Evolutionary conservation across 2,797 vertebrate species (phyloP).

Genomic region (Sciurus carolinensis): DNA sequence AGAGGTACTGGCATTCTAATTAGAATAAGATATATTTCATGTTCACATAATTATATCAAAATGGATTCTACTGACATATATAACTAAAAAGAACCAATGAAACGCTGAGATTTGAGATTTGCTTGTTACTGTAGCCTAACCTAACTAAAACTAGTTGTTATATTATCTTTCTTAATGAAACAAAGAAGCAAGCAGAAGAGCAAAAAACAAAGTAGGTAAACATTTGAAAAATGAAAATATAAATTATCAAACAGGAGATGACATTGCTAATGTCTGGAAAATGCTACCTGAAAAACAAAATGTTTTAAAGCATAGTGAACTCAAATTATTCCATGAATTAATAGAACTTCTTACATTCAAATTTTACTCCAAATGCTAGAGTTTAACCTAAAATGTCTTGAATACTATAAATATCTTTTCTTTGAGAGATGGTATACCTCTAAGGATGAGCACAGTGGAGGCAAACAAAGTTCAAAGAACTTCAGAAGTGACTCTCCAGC

Average conservation of each 20-base stretch:
- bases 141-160: background rate
- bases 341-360: background rate
- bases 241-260: background rate
- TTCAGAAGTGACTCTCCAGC: background rate
- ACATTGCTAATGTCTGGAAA: background rate
- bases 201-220: background rate
- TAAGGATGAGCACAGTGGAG: background rate
- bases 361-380: background rate
- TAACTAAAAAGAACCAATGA: too few species aligned
- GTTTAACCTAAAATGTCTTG: background rate
- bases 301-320: background rate
- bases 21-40: too few species aligned
- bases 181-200: background rate
- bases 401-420: background rate
- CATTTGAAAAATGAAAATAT: background rate
- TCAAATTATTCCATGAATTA: background rate
- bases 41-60: too few species aligned
- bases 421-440: background rate
- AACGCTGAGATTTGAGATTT: background rate
- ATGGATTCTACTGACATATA: too few species aligned
- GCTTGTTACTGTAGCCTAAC: background rate
- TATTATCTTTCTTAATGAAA: background rate
- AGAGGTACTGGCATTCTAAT: too few species aligned
- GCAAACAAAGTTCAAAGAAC: background rate
- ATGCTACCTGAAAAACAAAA: background rate